Percentiles rank a stretch among this genome's conserved stretches.
Evolutionary conservation across 2,888 invertebrate species (phyloP).

Genomic region (Thecophora atra): DNA sequence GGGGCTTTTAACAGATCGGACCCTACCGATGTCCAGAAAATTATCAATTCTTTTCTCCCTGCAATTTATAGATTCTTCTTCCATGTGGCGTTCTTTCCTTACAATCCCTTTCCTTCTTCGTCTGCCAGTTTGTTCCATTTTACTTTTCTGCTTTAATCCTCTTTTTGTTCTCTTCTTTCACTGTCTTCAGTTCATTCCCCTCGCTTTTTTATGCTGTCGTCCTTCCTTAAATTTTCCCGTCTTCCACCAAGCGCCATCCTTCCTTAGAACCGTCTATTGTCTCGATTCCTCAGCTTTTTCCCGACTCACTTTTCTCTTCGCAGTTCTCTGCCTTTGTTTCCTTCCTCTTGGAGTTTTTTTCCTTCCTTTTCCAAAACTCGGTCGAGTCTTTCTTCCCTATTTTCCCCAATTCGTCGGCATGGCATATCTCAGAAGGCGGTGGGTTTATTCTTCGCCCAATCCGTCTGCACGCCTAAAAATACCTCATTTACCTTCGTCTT

Average conservation of each 20-base stretch:
- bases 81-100: neutral
- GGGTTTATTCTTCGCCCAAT: too few species aligned
- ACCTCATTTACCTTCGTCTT: too few species aligned
- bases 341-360: neutral
- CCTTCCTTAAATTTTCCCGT: neutral
- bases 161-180: slow-evolving; percentile 3
- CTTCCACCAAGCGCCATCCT: neutral
- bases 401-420: too few species aligned
- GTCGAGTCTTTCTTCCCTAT: neutral
- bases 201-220: neutral
- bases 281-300: neutral
- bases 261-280: neutral
- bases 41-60: neutral
- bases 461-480: too few species aligned
- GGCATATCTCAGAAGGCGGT: too few species aligned
- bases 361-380: neutral
- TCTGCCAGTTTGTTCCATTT: neutral
- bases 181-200: neutral
- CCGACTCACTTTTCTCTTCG: neutral
- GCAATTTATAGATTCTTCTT: neutral
- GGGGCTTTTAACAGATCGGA: too few species aligned
- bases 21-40: too few species aligned
- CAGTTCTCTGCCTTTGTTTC: neutral
- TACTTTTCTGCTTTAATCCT: neutral
- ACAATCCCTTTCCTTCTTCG: neutral